These are phyloP conservation scores for Trimorus sp. DNA, from an alignment of 2,888 invertebrate genomes.

Conservation along the genomic window DNA sequence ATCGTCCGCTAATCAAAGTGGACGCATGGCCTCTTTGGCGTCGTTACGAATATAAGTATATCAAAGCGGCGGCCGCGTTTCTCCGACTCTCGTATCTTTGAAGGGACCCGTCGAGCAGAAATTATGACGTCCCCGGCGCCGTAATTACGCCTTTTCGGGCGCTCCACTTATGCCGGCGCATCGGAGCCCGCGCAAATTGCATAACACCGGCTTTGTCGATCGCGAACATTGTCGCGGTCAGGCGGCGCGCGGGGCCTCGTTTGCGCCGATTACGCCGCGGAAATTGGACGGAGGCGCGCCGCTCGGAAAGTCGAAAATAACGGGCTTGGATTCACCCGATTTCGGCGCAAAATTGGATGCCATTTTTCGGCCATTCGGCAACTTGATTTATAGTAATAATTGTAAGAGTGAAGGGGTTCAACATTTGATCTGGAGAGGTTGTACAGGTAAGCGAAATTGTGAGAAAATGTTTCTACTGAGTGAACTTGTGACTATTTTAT, in stretches of 20 bases:
- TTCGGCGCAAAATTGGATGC: too few species aligned
- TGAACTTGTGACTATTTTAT: too few species aligned
- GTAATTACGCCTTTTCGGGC: slow-evolving; percentile 55
- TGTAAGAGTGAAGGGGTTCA: too few species aligned
- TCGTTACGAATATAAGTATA: slow-evolving; percentile 75
- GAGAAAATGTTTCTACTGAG: too few species aligned
- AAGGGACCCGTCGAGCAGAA: slow-evolving; percentile 77
- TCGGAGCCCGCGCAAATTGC: slow-evolving; percentile 30
- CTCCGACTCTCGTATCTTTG: slow-evolving; percentile 75
- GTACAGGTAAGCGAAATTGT: too few species aligned
- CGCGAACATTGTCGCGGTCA: slow-evolving; percentile 18
- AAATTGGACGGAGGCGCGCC: neutral
- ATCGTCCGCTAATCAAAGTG: slow-evolving; percentile 79
- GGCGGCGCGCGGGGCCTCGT: neutral
- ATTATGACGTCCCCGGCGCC: slow-evolving; percentile 72
- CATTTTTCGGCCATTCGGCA: too few species aligned
- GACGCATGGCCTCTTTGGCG: slow-evolving; percentile 73
- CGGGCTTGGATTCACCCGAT: neutral
- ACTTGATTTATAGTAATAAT: too few species aligned
- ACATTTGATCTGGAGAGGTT: too few species aligned
- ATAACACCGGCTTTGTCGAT: slow-evolving; percentile 37
- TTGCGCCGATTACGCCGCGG: neutral
- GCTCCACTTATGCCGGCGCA: slow-evolving; percentile 33
- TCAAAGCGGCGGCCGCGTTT: slow-evolving; percentile 75
- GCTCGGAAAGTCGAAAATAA: neutral